Evolutionary conservation across 2,113 vertebrate species (phyloP), one percentile per base, ranked within the genome.

Genomic region (Crotalus viridis): DNA sequence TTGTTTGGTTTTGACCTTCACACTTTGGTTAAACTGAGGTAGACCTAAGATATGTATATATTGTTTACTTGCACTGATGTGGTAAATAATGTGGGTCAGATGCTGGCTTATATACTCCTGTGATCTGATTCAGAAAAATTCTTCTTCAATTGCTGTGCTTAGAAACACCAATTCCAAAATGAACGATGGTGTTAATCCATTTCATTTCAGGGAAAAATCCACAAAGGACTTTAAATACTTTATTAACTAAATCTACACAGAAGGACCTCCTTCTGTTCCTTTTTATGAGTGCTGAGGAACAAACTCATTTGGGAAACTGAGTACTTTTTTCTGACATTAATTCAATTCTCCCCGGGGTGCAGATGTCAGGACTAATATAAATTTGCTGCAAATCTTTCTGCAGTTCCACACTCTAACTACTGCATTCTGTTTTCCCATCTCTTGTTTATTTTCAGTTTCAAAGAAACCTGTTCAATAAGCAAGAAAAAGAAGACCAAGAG

Each of bases 381-480:
- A 89, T 48, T 57, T 87, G 55, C 17, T 59, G 21, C 86, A 59
- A 17, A 15, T 51, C 9, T 39, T 59, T 2, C 33, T 24, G 0
- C 4, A 43, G 51, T 90, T 57, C 12, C n/a, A 69, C 69, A 5
- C 2, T 33, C 56, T 43, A 1, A 0, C 0, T 1, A 0, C 0
- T 1, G 59, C 61, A 0, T 28, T 54, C 95, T 88, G 12, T 92
- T 19, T 92, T 33, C 24, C 19, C 57, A 9, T 39, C 4, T 85
- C 59, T 64, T 81, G 1, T 90, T 61, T 61, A 93, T 85, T 89
- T 43, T 92, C 96, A 99, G 99, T 97, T 99, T 99, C 97, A 98
- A 96, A 96, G 99, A 99, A 96, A 99, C 99, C 1, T 99, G 99
- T 94, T 99, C 99, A n/a, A 96, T 98, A 93, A 99, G 99, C 97